Conservation (phyloP, 2,888 invertebrate species). For the Xestia ashworthii region DNA sequence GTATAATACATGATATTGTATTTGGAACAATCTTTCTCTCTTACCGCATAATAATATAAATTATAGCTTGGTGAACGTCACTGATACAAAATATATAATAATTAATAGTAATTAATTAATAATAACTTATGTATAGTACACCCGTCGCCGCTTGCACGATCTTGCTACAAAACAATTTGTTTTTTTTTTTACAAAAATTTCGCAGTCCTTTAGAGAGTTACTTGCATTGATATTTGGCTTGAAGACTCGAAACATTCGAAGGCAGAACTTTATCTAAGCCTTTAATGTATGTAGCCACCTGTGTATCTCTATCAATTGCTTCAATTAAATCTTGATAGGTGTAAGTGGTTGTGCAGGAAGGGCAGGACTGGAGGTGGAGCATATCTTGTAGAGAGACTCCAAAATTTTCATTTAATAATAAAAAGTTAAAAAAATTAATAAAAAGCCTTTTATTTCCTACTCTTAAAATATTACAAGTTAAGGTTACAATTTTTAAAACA, state of each 20-base stretch:
- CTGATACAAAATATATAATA: conserved; percentile 87
- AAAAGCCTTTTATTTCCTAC: too few relatives aligned
- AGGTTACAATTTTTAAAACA: too few relatives aligned
- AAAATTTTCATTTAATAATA: background rate
- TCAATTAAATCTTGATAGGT: too few relatives aligned
- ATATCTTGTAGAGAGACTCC: too few relatives aligned
- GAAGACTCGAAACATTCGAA: conserved; percentile 6
- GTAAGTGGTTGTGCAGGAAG: too few relatives aligned
- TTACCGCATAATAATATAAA: conserved; percentile 85
- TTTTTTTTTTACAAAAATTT: conserved; percentile 66
- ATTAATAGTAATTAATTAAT: conserved; percentile 76
- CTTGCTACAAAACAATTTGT: conserved; percentile 73
- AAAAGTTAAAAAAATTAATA: too few relatives aligned
- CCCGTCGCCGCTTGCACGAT: conserved; percentile 70
- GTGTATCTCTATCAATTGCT: too few relatives aligned
- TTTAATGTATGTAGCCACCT: conserved; percentile 8
- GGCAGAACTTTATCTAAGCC: conserved; percentile 13
- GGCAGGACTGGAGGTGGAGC: too few relatives aligned
- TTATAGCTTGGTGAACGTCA: conserved; percentile 85
- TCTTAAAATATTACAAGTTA: too few relatives aligned
- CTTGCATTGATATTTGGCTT: conserved; percentile 52
- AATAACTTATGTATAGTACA: conserved; percentile 82
- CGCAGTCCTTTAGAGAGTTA: conserved; percentile 70
- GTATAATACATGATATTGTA: conserved; percentile 87
- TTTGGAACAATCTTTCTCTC: conserved; percentile 85